Evolutionary conservation across 1,140 invertebrate species (phyloP).

Genomic region (Amyelois transitella): DNA sequence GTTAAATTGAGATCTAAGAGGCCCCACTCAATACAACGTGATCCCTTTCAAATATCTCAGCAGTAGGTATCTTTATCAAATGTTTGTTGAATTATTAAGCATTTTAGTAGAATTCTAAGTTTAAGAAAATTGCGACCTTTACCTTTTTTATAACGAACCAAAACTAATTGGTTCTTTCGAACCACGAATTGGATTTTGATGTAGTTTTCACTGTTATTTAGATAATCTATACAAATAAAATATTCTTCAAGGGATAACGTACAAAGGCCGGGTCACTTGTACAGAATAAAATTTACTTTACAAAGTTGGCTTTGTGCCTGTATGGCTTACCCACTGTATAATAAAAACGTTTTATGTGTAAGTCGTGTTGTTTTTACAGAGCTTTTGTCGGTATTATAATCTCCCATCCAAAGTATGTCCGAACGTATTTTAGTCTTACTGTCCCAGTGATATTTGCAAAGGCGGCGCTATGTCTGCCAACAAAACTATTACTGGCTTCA

Average conservation of each 20-base stretch:
- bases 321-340: not conserved
- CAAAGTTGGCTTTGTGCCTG: not conserved
- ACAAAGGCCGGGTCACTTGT: no score
- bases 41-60: slow-evolving; percentile 1
- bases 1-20: slow-evolving; percentile 1
- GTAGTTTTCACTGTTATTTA: no score
- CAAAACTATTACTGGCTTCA: slow-evolving; percentile 37
- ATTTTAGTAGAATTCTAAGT: not conserved
- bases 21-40: not conserved
- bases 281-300: not conserved
- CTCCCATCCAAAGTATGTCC: not conserved
- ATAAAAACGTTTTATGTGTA: not conserved
- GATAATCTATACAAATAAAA: no score
- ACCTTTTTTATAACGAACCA: not conserved
- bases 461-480: slow-evolving; percentile 39
- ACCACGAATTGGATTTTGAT: no score
- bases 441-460: slow-evolving; percentile 58
- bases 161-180: no score
- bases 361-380: not conserved
- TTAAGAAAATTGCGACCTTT: not conserved
- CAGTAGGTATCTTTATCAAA: not conserved
- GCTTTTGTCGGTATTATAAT: not conserved
- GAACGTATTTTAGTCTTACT: slow-evolving; percentile 34
- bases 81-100: not conserved
- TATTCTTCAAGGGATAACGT: no score